Evolutionary conservation across 2,797 vertebrate genomes (phyloP).

Genomic region (Kryptolebias ocellatus): DNA sequence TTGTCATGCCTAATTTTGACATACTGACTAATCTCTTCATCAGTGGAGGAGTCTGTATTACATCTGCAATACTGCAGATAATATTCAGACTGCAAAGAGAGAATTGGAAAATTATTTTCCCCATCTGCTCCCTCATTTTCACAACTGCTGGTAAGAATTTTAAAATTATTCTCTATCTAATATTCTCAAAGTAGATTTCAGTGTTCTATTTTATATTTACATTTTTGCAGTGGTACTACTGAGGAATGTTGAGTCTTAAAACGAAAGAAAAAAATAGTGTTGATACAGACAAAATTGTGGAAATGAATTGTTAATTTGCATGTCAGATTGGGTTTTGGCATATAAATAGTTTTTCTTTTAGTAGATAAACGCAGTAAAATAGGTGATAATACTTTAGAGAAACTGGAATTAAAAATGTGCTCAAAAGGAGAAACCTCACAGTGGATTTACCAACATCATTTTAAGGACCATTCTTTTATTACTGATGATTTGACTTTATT

Average conservation of each 20-base stretch:
- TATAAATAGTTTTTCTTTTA: background rate
- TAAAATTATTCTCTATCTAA: background rate
- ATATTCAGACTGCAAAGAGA: constrained; percentile 70
- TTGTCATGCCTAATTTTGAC: constrained; percentile 86
- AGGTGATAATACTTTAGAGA: background rate
- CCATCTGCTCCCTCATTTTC: constrained; percentile 78
- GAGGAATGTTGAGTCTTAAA: too few species aligned
- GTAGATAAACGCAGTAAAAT: background rate
- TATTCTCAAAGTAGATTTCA: background rate
- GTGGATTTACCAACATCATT: background rate
- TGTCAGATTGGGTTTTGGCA: too few species aligned
- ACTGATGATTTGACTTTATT: background rate
- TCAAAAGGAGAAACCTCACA: background rate
- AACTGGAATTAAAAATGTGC: background rate
- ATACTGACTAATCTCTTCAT: constrained; percentile 84
- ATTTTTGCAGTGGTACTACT: too few species aligned
- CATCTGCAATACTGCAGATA: constrained; percentile 79
- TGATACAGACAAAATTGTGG: too few species aligned
- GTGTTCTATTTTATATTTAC: background rate
- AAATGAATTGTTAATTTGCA: too few species aligned
- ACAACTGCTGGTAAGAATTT: constrained; percentile 58
- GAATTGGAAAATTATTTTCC: constrained; percentile 81
- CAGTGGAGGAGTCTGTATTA: constrained; percentile 81
- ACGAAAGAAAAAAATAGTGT: too few species aligned
- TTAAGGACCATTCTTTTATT: background rate